phyloP scores from a whole-genome alignment of 2,797 vertebrate species.

The Poeciliopsis gracilis region DNA sequence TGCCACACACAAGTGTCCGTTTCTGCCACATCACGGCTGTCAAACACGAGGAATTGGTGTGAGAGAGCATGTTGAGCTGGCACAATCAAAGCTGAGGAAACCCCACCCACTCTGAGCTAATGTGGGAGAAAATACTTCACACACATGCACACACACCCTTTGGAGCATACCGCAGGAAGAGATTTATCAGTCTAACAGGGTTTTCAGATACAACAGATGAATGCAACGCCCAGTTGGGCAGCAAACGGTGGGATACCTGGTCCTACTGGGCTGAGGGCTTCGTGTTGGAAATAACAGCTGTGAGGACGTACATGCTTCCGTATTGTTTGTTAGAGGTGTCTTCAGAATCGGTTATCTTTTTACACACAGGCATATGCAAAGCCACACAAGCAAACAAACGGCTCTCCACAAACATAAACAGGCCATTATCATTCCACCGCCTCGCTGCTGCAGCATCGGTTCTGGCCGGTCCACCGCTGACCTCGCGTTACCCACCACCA shows the following conservation, averaged over 20 bases:
- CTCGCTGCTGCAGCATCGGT: constrained; percentile 63
- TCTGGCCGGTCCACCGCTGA: constrained; percentile 68
- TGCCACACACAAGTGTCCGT: neutral
- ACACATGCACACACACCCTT: constrained; percentile 7
- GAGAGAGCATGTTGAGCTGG: constrained; percentile 15
- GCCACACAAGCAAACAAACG: constrained; percentile 54
- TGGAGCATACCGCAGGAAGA: constrained; percentile 28
- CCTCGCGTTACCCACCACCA: constrained; percentile 65
- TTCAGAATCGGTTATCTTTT: constrained; percentile 35
- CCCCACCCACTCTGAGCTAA: constrained; percentile 22
- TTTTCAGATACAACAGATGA: constrained; percentile 62
- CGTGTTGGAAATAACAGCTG: constrained; percentile 16
- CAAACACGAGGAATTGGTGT: constrained; percentile 16
- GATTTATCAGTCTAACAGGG: constrained; percentile 42
- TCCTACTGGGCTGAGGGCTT: constrained; percentile 26
- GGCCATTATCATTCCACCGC: constrained; percentile 74
- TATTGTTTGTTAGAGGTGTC: constrained; percentile 26
- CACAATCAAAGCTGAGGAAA: constrained; percentile 33
- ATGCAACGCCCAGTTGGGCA: constrained; percentile 50
- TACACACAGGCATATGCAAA: constrained; percentile 44
- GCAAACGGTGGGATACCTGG: constrained; percentile 44
- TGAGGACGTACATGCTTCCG: constrained; percentile 6
- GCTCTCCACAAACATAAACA: constrained; percentile 52
- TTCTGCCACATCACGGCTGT: constrained; percentile 6
- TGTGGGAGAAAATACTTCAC: constrained; percentile 2